phyloP scores from a whole-genome alignment of 2,797 vertebrate species.

The Micrastur ruficollis region DNA sequence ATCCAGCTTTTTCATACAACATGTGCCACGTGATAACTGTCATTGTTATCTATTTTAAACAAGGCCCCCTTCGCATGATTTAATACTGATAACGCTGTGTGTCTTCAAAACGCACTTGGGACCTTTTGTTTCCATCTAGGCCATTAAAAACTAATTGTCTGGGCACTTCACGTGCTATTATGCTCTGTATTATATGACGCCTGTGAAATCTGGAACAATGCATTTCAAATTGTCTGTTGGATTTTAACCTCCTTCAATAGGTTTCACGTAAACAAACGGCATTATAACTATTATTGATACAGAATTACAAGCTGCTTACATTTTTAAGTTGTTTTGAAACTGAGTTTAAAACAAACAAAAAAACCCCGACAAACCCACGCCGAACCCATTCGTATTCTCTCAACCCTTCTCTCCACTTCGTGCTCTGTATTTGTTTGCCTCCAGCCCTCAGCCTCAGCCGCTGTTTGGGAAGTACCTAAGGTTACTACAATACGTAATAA shows the following conservation, averaged over 20 bases:
- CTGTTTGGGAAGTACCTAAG: not conserved
- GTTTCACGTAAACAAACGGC: not conserved
- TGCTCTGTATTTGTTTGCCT: no score
- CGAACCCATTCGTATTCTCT: no score
- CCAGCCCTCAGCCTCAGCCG: not conserved
- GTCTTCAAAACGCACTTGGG: not conserved
- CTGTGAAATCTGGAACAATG: not conserved
- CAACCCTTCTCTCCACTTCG: accelerated
- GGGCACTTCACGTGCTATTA: not conserved
- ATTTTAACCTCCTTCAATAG: not conserved
- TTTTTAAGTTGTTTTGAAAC: not conserved
- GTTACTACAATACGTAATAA: accelerated
- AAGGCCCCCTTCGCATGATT: not conserved
- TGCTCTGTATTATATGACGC: accelerated
- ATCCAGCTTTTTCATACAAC: not conserved
- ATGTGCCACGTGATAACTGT: not conserved
- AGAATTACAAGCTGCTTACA: not conserved
- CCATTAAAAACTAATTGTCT: not conserved
- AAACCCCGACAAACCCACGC: not conserved
- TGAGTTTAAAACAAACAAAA: not conserved
- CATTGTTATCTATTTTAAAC: accelerated
- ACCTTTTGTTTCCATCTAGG: not conserved
- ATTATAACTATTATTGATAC: not conserved
- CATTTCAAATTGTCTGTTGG: not conserved
- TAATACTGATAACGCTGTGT: not conserved